Percentiles rank a stretch among this genome's conserved stretches.
Conservation (phyloP, 2,797 vertebrate genomes). For the Xenops minutus region DNA sequence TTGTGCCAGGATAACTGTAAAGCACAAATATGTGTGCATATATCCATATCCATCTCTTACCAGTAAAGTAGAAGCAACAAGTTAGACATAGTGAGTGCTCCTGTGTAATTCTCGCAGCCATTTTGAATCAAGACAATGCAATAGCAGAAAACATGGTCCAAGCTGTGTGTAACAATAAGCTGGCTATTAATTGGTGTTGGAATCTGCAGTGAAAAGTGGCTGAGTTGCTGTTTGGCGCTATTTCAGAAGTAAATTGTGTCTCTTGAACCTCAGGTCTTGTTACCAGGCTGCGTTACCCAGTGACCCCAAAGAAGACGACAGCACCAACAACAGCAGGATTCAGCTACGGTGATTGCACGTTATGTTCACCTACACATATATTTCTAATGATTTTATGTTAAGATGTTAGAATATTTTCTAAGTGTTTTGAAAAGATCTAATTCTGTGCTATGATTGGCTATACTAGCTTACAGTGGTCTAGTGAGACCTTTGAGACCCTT, state of each 20-base stretch:
- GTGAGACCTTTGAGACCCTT: neutral
- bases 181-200: neutral
- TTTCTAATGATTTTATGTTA: neutral
- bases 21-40: neutral
- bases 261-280: constrained; percentile 83
- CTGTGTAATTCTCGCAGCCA: neutral
- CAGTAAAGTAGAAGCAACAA: neutral
- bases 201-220: neutral
- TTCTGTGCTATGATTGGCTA: neutral
- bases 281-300: constrained; percentile 88
- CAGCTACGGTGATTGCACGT: constrained; percentile 85
- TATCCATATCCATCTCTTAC: neutral
- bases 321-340: constrained; percentile 92
- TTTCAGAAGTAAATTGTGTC: neutral
- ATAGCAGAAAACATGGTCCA: neutral
- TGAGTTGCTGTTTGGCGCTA: neutral
- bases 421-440: neutral
- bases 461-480: accelerated
- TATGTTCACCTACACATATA: neutral
- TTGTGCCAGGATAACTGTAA: neutral
- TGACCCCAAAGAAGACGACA: constrained; percentile 78
- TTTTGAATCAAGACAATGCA: neutral
- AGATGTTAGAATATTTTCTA: neutral
- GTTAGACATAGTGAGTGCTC: neutral
- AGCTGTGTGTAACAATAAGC: neutral